Conservation (phyloP, 2,888 invertebrate species). For the Eupithecia tripunctaria region DNA sequence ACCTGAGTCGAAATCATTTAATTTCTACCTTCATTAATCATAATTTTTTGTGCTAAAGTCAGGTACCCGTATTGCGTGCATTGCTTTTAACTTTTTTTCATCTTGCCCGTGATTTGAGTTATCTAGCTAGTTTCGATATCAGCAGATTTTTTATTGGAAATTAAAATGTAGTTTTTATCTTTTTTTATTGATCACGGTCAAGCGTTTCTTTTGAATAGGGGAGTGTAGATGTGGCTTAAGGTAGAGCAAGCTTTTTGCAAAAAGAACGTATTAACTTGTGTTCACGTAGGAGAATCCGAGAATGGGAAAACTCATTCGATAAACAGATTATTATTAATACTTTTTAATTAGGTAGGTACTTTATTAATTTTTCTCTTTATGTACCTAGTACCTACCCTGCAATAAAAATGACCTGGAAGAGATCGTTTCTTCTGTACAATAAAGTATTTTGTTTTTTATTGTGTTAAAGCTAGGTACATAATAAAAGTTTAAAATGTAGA, state of each 20-base stretch:
- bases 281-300: background rate
- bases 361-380: too few relatives aligned
- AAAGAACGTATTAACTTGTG: background rate
- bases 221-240: background rate
- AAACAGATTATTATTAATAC: background rate
- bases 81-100: slow-evolving; percentile 68
- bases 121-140: background rate
- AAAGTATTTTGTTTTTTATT: too few relatives aligned
- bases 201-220: background rate
- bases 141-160: slow-evolving; percentile 2
- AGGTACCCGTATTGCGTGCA: slow-evolving; percentile 69
- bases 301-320: background rate
- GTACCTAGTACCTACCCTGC: too few relatives aligned
- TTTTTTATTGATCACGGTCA: background rate
- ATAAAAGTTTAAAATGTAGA: background rate
- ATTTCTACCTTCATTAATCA: slow-evolving; percentile 81
- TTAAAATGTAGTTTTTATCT: background rate
- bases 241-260: background rate
- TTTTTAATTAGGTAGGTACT: background rate
- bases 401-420: too few relatives aligned
- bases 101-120: slow-evolving; percentile 48
- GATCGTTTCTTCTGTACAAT: too few relatives aligned
- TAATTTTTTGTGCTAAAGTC: slow-evolving; percentile 72
- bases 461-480: too few relatives aligned
- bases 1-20: slow-evolving; percentile 76